phyloP scores from a whole-genome alignment of 2,888 invertebrate genomes.

The Drosophila fulvimacula region DNA sequence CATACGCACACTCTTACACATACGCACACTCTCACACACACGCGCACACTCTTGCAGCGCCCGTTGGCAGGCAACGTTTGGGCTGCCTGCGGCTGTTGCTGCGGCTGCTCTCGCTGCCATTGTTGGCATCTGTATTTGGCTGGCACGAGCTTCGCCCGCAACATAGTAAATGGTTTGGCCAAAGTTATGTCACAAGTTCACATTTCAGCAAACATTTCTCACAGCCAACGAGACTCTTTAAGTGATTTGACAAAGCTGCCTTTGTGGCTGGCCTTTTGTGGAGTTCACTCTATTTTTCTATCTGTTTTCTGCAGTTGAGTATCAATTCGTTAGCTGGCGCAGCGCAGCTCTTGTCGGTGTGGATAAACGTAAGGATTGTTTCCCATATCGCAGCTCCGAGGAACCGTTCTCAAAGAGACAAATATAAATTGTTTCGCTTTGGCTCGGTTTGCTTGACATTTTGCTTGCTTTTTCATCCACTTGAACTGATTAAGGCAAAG shows the following conservation, averaged over 20 bases:
- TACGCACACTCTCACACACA: slow-evolving; percentile 5
- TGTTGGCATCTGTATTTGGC: slow-evolving; percentile 2
- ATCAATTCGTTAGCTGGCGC: background rate
- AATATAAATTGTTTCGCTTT: no score
- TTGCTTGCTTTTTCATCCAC: no score
- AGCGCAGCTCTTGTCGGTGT: background rate
- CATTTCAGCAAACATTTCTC: slow-evolving; percentile 1
- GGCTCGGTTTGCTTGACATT: no score
- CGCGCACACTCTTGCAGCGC: background rate
- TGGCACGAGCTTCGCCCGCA: background rate
- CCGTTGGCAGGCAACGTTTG: slow-evolving; percentile 44
- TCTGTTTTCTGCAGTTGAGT: background rate
- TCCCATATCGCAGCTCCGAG: no score
- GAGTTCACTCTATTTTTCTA: background rate
- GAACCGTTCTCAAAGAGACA: no score
- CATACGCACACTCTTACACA: slow-evolving; percentile 1
- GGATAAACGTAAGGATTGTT: background rate
- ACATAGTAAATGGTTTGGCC: slow-evolving; percentile 6
- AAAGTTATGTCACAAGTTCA: slow-evolving; percentile 11
- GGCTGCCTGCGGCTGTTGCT: slow-evolving; percentile 5
- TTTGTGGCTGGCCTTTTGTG: background rate
- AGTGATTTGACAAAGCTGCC: background rate
- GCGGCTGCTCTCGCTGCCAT: background rate
- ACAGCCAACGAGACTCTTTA: background rate
- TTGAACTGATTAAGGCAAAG: background rate